Percentiles rank a stretch among this genome's conserved stretches.
Conservation (phyloP, 2,113 vertebrate genomes). For the Chaenocephalus aceratus region DNA sequence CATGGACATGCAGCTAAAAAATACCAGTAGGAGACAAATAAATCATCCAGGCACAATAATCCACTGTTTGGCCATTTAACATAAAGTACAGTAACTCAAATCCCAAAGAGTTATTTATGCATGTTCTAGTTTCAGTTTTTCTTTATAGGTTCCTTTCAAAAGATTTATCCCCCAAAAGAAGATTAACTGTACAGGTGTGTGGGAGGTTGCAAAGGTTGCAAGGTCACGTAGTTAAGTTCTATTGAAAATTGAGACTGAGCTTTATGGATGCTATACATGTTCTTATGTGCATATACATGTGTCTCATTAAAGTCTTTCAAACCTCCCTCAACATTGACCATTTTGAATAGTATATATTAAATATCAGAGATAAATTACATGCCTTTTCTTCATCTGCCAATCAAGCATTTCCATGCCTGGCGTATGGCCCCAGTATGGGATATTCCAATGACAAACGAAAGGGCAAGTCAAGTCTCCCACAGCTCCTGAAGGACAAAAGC, state of each 20-base stretch:
- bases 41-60: constrained; percentile 69
- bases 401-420: constrained; percentile 54
- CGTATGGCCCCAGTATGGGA: constrained; percentile 64
- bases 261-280: constrained; percentile 38
- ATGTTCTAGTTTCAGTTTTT: constrained; percentile 34
- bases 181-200: constrained; percentile 9
- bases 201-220: constrained; percentile 22
- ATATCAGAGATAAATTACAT: constrained; percentile 34
- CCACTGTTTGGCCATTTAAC: constrained; percentile 51
- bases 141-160: constrained; percentile 34
- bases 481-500: constrained; percentile 80
- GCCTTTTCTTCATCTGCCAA: constrained; percentile 54
- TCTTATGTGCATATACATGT: constrained; percentile 17
- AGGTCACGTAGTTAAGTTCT: constrained; percentile 36
- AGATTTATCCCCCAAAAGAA: constrained; percentile 5
- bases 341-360: constrained; percentile 4
- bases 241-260: constrained; percentile 7
- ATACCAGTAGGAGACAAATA: constrained; percentile 49
- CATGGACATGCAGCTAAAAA: constrained; percentile 52
- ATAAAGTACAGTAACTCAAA: constrained; percentile 43
- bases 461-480: constrained; percentile 76
- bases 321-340: background rate
- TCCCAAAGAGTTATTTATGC: constrained; percentile 21
- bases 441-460: constrained; percentile 73
- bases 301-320: constrained; percentile 16